Base-by-base conservation (phyloP, 2,797 vertebrate species). In the Corythornis leucogaster region DNA sequence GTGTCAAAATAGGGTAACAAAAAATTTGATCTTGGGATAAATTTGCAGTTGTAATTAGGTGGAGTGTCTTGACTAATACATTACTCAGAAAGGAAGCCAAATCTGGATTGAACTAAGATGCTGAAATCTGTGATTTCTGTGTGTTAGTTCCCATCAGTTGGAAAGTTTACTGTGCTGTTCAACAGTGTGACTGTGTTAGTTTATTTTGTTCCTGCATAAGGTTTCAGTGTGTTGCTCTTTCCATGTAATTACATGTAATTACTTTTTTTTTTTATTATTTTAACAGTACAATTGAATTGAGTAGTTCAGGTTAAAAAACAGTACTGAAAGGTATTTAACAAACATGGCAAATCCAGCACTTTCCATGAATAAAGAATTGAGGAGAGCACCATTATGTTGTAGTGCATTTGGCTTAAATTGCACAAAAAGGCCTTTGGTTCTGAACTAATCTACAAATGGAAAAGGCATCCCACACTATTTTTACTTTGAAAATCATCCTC, bases 361-460 rank as follows among this genome's bases (percentile, higher is more conserved):
- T 86, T n/a, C 64, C 25, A 20, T 69, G n/a, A 94, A 87, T 69
- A 86, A 92, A 91, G 73, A 84, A 3, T 71, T 77, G 67, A 80
- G 57, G 69, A 79, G 57, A 90, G 82, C 55, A 38, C 79, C 17
- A 6, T 81, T 77, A 61, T 51, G 58, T 73, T 53, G 54, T 85
- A 58, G 48, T 90, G 58, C 89, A 89, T 95, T 94, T 94, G 84
- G 74, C 66, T 93, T 95, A 90, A 95, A 94, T 80, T 76, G 87
- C 71, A 80, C 57, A 90, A 95, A 92, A 76, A 94, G 78, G 55
- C 83, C 87, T 94, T 95, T 94, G 61, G 3, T 93, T 95, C 81
- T 91, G 67, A 75, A 77, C 68, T 87, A 68, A 85, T 88, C 87
- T 90, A 62, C 76, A 91, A 95, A 80, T 81, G 73, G 79, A 58